Evolutionary conservation across 2,113 vertebrate species (phyloP).

Genomic region (Salvelinus namaycush): DNA sequence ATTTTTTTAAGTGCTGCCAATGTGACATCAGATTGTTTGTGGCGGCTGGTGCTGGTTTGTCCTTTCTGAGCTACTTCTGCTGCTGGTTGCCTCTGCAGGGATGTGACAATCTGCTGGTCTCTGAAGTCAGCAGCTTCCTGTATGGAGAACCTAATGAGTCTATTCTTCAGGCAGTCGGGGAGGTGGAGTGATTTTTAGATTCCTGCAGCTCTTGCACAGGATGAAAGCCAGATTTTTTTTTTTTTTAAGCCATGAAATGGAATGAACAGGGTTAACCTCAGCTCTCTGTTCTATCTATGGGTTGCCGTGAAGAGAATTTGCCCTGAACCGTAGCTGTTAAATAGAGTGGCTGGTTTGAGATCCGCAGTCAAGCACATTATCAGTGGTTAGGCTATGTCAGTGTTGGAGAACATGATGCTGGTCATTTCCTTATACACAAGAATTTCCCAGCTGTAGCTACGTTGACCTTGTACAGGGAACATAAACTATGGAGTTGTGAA

Average conservation of each 20-base stretch:
- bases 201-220: slow-evolving; percentile 6
- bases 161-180: slow-evolving; percentile 5
- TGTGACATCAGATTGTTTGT: neutral
- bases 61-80: neutral
- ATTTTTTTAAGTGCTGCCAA: neutral
- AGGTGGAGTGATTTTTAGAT: slow-evolving; percentile 6
- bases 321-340: neutral
- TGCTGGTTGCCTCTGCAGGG: slow-evolving; percentile 1
- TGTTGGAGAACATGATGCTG: neutral
- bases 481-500: slow-evolving; percentile 26
- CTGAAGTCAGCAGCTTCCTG: slow-evolving; percentile 4
- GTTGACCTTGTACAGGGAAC: slow-evolving; percentile 44
- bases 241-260: too few species aligned
- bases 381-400: too few species aligned
- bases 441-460: slow-evolving; percentile 36
- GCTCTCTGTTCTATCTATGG: neutral
- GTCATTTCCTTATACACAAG: neutral
- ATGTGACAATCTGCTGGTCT: neutral
- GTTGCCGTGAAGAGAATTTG: neutral
- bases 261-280: neutral
- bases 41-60: neutral
- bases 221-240: too few species aligned
- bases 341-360: neutral
- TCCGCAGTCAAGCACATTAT: neutral
- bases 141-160: slow-evolving; percentile 15